Base-by-base conservation (phyloP, 2,113 vertebrate genomes). In the Seriola rivoliana region DNA sequence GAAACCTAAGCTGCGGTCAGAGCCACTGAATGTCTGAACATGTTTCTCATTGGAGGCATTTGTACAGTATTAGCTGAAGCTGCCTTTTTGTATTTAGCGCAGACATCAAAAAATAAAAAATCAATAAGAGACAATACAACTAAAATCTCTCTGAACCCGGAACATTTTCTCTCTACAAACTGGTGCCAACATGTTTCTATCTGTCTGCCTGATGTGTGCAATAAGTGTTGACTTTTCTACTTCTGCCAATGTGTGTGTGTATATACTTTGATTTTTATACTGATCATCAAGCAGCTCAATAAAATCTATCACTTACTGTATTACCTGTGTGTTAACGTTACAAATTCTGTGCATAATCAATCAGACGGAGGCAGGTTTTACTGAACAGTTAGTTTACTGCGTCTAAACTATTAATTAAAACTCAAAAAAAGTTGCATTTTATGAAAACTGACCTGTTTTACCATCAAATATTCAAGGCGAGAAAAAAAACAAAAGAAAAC, bases 231-330 rank as follows among this genome's bases (percentile, higher is more conserved):
- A 36, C 4, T 17, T 81, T 60, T 82, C n/a, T 38, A 58, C 50
- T 74, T 60, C 36, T 80, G 46, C 40, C 38, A 11, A 17, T n/a
- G 4, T 38, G 9, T 38, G 9, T 58, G n/a, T 84, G 42, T 85
- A 32, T 50, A 65, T 75, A 74, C 6, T 70, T 54, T 69, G 10
- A 68, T 78, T 86, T 86, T 88, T 81, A 8, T 78, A 72, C 52
- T 65, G 68, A 78, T 84, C 4, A 46, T 17, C 4, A 42, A 44
- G 40, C 32, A 78, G 32, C 36, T 65, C 25, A 86, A 84, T 81
- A 86, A 90, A 87, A 21, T 68, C 10, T 32, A 1, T 74, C 5
- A 14, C 0, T 46, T 40, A 44, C 44, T 42, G 16, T 25, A 16
- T 64, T 16, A 21, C 2, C 5, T 66, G 16, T 0, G 4, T 25